Percentiles rank a stretch among this genome's conserved stretches.
Conservation (phyloP, 2,888 invertebrate species). For the Cylindroiulus punctatus region DNA sequence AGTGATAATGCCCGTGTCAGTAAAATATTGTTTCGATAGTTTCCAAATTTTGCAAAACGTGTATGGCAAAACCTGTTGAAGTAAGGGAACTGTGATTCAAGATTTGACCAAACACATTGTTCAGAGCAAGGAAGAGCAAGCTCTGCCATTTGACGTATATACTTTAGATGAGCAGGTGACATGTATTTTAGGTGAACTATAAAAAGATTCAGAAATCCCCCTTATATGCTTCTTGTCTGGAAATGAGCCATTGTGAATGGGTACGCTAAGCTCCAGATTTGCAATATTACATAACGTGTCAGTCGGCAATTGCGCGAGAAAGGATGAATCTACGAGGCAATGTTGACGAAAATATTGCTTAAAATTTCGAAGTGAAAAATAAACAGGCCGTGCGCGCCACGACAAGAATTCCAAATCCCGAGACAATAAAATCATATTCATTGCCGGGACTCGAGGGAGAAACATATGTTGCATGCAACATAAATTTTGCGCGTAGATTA, state of each 20-base stretch:
- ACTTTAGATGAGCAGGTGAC: too few species aligned
- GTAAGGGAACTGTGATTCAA: too few species aligned
- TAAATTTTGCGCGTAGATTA: constrained; percentile 45
- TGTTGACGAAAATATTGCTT: constrained; percentile 16
- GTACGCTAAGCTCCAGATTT: neutral
- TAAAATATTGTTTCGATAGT: too few species aligned
- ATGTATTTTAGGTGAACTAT: too few species aligned
- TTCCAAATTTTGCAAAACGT: too few species aligned
- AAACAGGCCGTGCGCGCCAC: neutral
- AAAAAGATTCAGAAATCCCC: neutral
- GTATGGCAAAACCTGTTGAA: too few species aligned
- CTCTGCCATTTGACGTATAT: too few species aligned
- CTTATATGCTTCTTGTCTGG: too few species aligned
- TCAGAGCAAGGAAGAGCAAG: too few species aligned
- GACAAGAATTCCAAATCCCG: constrained; percentile 15
- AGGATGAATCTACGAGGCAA: neutral
- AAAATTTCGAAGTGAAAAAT: constrained; percentile 20
- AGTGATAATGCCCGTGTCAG: too few species aligned
- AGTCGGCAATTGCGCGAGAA: neutral
- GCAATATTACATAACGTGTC: neutral
- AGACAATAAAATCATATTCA: constrained; percentile 40
- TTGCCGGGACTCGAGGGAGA: constrained; percentile 42
- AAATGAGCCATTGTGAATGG: neutral
- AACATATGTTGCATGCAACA: constrained; percentile 45
- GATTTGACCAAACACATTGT: too few species aligned